Percentiles rank a stretch among this genome's conserved stretches.
These are phyloP conservation scores for Gobionotothen gibberifrons DNA, from an alignment of 2,797 vertebrate genomes.

Conservation along the genomic window DNA sequence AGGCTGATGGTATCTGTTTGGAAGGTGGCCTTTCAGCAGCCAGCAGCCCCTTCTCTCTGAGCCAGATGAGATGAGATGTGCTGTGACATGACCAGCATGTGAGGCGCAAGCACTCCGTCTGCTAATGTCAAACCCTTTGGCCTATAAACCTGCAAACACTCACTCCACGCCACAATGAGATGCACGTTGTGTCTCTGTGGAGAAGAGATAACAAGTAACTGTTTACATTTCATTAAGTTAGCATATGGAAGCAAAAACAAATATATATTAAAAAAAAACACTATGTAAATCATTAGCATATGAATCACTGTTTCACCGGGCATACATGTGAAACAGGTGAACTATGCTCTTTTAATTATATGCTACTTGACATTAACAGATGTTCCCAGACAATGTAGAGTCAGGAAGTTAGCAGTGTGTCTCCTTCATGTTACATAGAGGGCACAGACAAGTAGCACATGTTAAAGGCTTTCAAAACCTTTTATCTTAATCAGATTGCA, in stretches of 20 bases:
- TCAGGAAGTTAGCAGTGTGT: not conserved
- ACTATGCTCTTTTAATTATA: not conserved
- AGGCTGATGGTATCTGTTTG: slow-evolving; percentile 55
- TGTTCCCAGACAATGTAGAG: not conserved
- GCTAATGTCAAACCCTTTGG: slow-evolving; percentile 68
- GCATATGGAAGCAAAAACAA: not conserved
- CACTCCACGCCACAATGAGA: slow-evolving; percentile 10
- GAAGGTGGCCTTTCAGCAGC: slow-evolving; percentile 63
- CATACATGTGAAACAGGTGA: not conserved
- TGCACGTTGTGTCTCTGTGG: slow-evolving; percentile 2
- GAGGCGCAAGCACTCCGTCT: slow-evolving; percentile 52
- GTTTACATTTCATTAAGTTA: not conserved
- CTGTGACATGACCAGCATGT: slow-evolving; percentile 64
- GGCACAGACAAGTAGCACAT: not conserved
- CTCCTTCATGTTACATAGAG: not conserved
- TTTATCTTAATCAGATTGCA: too few species aligned
- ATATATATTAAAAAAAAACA: not conserved
- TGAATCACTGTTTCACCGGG: not conserved
- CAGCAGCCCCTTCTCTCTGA: slow-evolving; percentile 53
- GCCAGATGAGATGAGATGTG: slow-evolving; percentile 52
- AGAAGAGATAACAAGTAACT: not conserved
- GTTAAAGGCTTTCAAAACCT: too few species aligned
- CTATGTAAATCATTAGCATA: not conserved
- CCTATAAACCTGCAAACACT: slow-evolving; percentile 45
- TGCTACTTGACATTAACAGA: not conserved